phyloP scores from a whole-genome alignment of 35 echinoderm and acorn worm species.

The Ophioderma brevispina region DNA sequence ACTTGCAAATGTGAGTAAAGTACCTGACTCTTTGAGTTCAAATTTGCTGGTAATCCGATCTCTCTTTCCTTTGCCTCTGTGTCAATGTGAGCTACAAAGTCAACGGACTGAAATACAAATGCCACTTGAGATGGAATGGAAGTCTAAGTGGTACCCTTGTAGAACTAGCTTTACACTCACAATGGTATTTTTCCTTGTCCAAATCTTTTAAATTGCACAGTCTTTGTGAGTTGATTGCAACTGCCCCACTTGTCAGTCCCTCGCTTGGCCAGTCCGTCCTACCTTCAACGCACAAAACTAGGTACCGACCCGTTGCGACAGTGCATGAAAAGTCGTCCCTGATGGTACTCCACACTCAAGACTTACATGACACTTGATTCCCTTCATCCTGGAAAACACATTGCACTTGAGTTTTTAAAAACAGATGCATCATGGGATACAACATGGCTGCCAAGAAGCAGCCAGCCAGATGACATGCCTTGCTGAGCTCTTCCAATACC shows the following conservation, averaged over 20 bases:
- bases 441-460: neutral
- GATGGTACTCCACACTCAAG: constrained; percentile 18
- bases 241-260: neutral
- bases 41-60: neutral
- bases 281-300: neutral
- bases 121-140: too few relatives aligned
- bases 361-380: neutral
- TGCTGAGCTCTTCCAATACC: neutral
- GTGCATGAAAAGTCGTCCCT: neutral
- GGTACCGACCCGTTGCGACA: constrained; percentile 38
- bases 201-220: constrained; percentile 20
- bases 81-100: neutral
- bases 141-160: neutral
- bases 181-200: neutral
- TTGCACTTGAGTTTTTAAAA: neutral
- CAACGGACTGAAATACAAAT: neutral
- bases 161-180: constrained; percentile 2
- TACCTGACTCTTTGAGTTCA: neutral
- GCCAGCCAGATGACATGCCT: constrained; percentile 19
- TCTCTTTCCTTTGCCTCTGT: neutral
- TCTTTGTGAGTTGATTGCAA: constrained; percentile 6
- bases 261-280: neutral
- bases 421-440: neutral
- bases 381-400: neutral
- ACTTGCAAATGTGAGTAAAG: neutral